Base-by-base conservation (phyloP, 2,888 invertebrate species). In the Andrena marginata region DNA sequence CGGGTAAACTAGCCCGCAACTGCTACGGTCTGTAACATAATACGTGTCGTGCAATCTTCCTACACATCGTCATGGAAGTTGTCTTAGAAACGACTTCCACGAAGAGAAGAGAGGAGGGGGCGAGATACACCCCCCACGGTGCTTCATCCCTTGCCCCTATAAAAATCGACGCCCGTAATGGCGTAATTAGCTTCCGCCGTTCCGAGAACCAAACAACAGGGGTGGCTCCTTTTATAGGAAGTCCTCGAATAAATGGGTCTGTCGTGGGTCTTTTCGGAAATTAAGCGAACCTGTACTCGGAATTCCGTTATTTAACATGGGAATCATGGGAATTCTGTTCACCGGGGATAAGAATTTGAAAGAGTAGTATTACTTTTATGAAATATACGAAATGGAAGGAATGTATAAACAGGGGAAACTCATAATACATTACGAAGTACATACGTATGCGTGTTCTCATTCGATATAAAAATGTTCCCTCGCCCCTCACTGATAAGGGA, bases 1-100 rank as follows among this genome's bases (percentile, higher is more conserved):
- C 85, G 85, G 78, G 82, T 64, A 72, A 80, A 80, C 73, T 80
- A 72, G 51, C 64, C 23, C n/a, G 49, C 29, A 77, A 73, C 75
- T 69, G 62, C 78, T 74, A 84, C 64, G 54, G 67, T 65, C 65
- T 54, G 20, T 62, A 20, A 67, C 68, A 49, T 87, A 78, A 80
- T 79, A 71, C 23, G 26, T 60, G 60, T 20, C 71, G 23, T 20
- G 68, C 20, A 48, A 71, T 79, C 33, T 48, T 48, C 54, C 51
- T 31, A 54, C 49, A 49, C 59, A 26, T 2, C 20, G 31, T n/a
- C 6, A 26, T 1, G 49, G 51, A 35, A 16, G 29, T 35, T n/a
- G 20, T 13, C 67, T 68, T 42, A n/a, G 35, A 29, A n/a, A 7
- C 10, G 7, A 10, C 5, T n/a, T 51, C 29, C 31, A 33, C 64